phyloP scores from a whole-genome alignment of 1,140 invertebrate species.

The Diorhabda carinulata region DNA sequence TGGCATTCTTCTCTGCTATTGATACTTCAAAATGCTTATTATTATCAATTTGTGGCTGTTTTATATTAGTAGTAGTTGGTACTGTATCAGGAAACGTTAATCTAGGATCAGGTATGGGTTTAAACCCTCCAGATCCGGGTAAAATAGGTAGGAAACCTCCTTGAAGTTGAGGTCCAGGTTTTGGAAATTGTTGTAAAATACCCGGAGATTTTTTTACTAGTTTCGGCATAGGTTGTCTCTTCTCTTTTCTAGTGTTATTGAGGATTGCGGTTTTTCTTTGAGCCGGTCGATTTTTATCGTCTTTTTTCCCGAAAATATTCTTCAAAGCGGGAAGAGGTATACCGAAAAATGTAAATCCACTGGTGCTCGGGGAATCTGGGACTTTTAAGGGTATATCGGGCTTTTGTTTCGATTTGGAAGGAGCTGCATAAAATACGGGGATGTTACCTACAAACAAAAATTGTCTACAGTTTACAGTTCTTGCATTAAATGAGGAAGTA shows the following conservation, averaged over 20 bases:
- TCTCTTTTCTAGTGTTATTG: slow-evolving; percentile 1
- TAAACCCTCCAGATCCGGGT: slow-evolving; percentile 66
- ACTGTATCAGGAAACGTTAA: not conserved
- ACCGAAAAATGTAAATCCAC: slow-evolving; percentile 78
- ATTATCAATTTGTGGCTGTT: no score
- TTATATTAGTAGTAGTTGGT: no score
- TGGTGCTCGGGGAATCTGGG: slow-evolving; percentile 50
- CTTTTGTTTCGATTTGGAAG: slow-evolving; percentile 52
- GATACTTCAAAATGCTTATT: not conserved
- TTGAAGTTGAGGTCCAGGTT: slow-evolving; percentile 54
- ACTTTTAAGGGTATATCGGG: slow-evolving; percentile 46
- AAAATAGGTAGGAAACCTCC: slow-evolving; percentile 70
- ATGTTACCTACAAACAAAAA: slow-evolving; percentile 54
- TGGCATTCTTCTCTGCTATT: no score
- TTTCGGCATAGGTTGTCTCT: slow-evolving; percentile 31
- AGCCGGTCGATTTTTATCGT: slow-evolving; percentile 25
- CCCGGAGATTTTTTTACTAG: slow-evolving; percentile 44
- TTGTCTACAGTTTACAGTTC: not conserved
- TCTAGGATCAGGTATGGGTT: slow-evolving; percentile 52
- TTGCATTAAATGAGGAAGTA: not conserved
- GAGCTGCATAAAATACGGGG: slow-evolving; percentile 63
- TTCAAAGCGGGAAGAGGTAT: slow-evolving; percentile 72
- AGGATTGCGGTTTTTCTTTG: slow-evolving; percentile 31
- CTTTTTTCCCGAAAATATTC: slow-evolving; percentile 57
- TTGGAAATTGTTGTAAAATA: slow-evolving; percentile 25